Evolutionary conservation across 1,140 invertebrate species (phyloP), one percentile per base, ranked within the genome.

Genomic region (Meloidogyne chitwoodi): DNA sequence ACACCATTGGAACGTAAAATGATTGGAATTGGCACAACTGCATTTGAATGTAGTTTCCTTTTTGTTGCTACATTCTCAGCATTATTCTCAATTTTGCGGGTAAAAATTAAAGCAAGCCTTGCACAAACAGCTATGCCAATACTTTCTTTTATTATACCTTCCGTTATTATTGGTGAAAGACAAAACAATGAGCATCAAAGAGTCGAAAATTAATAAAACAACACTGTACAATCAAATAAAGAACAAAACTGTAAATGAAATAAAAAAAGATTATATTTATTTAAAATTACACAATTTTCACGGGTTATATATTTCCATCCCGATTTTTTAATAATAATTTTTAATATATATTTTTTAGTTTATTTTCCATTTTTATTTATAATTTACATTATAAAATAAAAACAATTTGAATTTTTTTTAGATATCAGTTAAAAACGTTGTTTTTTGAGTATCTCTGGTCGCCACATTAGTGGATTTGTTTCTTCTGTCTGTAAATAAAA

Each of bases 401-500:
- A 71, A 26, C 16, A 71, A 71, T 64, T 12, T 70, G 68, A 8
- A 71, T 26, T 11, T 10, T 5, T 16, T 5, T 76, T 19, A 70
- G 10, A 1, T 29, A 38, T 70, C 68, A 34, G 4, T 81, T 41
- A 81, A 65, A 79, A 75, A 16, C 80, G 75, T 62, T 81, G 80
- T 79, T 93, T 90, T 88, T 94, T 94, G 19, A 96, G 87, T 86
- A 97, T 93, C 84, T 98, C 94, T 24, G 96, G 96, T 83, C 93
- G 91, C 96, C 95, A 99, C 86, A 96, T 93, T 77, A 99, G 91
- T 0, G 97, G 96, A 91, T 99, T 94, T 0, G 91, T 92, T 88
- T 99, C 95, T 90, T 99, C 96, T 0, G 92, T 93, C 91, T 92
- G 87, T 82, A 91, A 90, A 79, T 65, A 65, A 62, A 78, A 68